phyloP scores from a whole-genome alignment of 2,888 invertebrate genomes.

The Synergus japonicus region DNA sequence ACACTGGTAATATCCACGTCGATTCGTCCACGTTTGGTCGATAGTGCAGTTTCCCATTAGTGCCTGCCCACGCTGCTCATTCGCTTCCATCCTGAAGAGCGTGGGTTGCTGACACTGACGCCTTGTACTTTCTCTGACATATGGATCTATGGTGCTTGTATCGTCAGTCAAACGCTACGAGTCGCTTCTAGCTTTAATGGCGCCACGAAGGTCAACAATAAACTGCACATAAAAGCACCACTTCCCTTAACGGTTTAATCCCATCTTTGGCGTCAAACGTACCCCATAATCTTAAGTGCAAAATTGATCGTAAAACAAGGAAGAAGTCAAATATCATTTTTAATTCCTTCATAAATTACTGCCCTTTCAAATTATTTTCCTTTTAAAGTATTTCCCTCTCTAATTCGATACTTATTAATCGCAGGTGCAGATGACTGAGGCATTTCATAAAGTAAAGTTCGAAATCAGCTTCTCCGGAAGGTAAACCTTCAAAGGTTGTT shows the following conservation, averaged over 20 bases:
- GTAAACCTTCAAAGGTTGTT: background rate
- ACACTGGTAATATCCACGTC: constrained; percentile 31
- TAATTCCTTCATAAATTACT: background rate
- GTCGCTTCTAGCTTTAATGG: constrained; percentile 27
- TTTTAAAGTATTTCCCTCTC: too few species aligned
- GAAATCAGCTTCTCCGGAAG: background rate
- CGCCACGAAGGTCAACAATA: constrained; percentile 25
- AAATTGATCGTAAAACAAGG: background rate
- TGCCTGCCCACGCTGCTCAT: constrained; percentile 29
- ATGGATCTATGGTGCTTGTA: background rate
- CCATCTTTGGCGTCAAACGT: background rate
- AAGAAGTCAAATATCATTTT: background rate
- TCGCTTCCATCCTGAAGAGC: background rate
- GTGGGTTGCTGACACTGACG: constrained; percentile 26
- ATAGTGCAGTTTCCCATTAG: constrained; percentile 35
- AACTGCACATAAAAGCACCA: background rate
- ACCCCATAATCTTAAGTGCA: constrained; percentile 1
- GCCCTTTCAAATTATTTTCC: background rate
- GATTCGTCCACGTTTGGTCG: constrained; percentile 34
- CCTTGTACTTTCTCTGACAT: constrained; percentile 29
- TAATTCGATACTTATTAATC: background rate
- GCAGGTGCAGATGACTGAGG: background rate
- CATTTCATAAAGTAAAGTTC: background rate
- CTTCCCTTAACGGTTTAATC: constrained; percentile 2
- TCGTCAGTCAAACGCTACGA: constrained; percentile 19